Conservation (phyloP, 2,797 vertebrate genomes). For the Etheostoma nigrum region DNA sequence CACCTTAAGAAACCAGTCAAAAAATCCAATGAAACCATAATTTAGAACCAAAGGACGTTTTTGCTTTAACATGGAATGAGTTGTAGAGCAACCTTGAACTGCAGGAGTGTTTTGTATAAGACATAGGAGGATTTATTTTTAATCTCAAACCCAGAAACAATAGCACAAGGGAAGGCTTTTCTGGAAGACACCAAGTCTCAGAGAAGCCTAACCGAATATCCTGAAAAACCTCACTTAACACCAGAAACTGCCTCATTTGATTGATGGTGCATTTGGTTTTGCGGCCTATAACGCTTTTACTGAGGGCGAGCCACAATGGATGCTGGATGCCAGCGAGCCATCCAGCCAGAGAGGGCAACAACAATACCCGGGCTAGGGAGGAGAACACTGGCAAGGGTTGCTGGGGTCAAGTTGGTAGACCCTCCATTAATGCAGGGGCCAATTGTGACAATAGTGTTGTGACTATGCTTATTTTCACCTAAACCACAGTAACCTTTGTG, state of each 20-base stretch:
- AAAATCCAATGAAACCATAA: not conserved
- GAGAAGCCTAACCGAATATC: not conserved
- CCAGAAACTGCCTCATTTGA: conserved; percentile 45
- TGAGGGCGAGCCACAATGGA: conserved; percentile 58
- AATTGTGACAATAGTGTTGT: conserved; percentile 80
- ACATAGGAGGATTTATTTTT: not conserved
- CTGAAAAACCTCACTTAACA: conserved; percentile 25
- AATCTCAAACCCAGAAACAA: conserved; percentile 26
- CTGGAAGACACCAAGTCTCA: not conserved
- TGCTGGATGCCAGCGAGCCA: conserved; percentile 68
- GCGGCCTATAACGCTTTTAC: conserved; percentile 27
- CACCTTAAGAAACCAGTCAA: not conserved
- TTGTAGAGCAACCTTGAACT: not conserved
- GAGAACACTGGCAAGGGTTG: conserved; percentile 59
- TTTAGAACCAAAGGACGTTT: not conserved
- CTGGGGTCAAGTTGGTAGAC: conserved; percentile 77
- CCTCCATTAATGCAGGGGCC: conserved; percentile 70
- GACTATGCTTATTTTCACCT: conserved; percentile 76
- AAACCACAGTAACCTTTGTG: conserved; percentile 65
- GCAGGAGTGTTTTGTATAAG: not conserved
- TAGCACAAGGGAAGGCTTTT: conserved; percentile 5
- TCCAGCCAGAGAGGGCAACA: conserved; percentile 66
- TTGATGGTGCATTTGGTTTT: conserved; percentile 51
- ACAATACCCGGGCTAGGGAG: conserved; percentile 67
- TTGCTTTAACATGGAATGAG: not conserved